Base-by-base conservation (phyloP, 2,797 vertebrate genomes). In the Anguilla pacifica region DNA sequence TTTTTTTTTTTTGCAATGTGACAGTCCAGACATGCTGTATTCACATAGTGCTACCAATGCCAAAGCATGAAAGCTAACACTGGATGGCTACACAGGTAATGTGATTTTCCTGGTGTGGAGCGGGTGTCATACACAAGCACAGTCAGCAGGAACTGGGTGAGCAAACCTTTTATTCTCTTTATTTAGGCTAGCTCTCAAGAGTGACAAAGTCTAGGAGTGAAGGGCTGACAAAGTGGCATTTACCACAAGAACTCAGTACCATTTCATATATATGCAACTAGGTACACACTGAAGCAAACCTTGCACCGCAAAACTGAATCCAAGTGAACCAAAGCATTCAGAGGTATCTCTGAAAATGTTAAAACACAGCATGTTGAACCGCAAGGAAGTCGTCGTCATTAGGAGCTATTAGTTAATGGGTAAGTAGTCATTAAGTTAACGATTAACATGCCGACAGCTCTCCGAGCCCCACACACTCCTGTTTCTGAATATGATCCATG, bases 341-440 rank as follows among this genome's bases (percentile, higher is more conserved):
- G 15, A 17, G 74, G 31, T 43, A 39, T 19, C 31, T 74, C 28
- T 35, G 72, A 79, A 19, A 79, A 25, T 39, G 31, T 9, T 17
- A 46, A 46, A 46, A 22, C 25, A 22, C 74, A 46, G 74, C 3
- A 79, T 19, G 15, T 25, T 82, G 11, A n/a, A 51, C 79, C 2
- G n/a, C 6, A 35, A 77, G 17, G 72, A 31, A 51, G 79, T n/a
- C 79, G 1, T 82, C 46, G 11, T 82, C 79, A 82, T 82, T 82
- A 82, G 46, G 43, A 51, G 79, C 79, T 25, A 82, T 82, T 82
- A 82, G 79, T 82, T 77, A 82, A 82, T 82, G n/a, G 43, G 43
- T 82, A 49, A 22, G 79, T 51, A 51, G 15, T n/a, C 79, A 51
- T 82, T 49, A 82, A 51, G 83, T 84, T 84, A 84, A 84, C 19